Conservation (phyloP, 30 jellyfish, hydroid and myxozoan species). For the Mastigias papua region DNA sequence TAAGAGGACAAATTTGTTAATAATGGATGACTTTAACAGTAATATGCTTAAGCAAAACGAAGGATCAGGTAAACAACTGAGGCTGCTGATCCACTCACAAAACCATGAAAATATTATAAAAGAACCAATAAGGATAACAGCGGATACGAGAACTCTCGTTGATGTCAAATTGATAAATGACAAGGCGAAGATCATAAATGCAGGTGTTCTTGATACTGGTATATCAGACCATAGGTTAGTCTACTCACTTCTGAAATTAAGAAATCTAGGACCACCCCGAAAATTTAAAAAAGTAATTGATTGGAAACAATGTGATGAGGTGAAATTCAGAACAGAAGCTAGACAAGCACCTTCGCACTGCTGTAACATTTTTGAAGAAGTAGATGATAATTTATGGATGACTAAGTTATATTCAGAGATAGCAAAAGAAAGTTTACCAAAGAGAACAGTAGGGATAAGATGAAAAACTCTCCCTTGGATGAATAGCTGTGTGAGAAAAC, state of each 20-base stretch:
- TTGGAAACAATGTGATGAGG: background rate
- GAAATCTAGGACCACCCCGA: background rate
- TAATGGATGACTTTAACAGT: constrained; percentile 17
- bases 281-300: background rate
- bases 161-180: constrained; percentile 22
- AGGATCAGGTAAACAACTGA: constrained; percentile 15
- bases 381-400: constrained; percentile 28
- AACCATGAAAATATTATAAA: constrained; percentile 16
- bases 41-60: constrained; percentile 5
- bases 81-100: constrained; percentile 9
- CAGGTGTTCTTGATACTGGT: constrained; percentile 38
- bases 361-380: constrained; percentile 28
- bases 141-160: background rate
- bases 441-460: constrained; percentile 23
- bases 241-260: constrained; percentile 1
- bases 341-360: constrained; percentile 10
- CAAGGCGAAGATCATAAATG: constrained; percentile 10
- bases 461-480: constrained; percentile 43
- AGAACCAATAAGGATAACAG: constrained; percentile 17
- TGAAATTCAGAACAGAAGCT: background rate
- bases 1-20: constrained; percentile 12
- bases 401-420: constrained; percentile 10
- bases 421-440: background rate
- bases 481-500: constrained; percentile 19
- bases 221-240: constrained; percentile 31